Conservation (phyloP, 2,113 vertebrate genomes). For the Nipponia nippon region DNA sequence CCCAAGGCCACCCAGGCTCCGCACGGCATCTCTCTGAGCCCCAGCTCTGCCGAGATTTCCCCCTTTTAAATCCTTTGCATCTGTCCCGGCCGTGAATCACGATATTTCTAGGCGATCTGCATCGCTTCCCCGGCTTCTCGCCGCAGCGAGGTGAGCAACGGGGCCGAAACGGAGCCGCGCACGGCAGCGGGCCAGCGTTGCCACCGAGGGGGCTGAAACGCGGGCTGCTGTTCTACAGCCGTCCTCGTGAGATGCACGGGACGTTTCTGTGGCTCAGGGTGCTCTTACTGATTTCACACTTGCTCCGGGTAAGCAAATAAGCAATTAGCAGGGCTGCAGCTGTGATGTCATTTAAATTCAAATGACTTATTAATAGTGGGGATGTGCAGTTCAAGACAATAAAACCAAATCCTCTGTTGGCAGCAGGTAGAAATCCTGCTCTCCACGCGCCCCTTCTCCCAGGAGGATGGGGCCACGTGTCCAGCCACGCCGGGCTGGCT, state of each 20-base stretch:
- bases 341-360: neutral
- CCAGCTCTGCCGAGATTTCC: neutral
- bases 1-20: neutral
- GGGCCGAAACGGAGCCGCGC: neutral
- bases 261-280: neutral
- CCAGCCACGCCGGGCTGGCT: neutral
- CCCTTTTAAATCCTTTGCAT: neutral
- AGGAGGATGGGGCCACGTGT: rapidly evolving
- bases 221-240: neutral
- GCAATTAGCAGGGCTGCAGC: slow-evolving; percentile 8
- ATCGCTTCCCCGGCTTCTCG: neutral
- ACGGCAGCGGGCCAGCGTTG: neutral
- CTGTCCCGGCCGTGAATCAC: rapidly evolving
- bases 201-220: neutral
- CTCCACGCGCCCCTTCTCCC: neutral
- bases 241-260: neutral
- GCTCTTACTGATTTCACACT: neutral
- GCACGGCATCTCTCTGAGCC: neutral
- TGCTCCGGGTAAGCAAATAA: neutral
- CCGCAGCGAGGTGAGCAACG: neutral
- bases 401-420: neutral
- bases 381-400: neutral
- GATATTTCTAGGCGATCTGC: neutral
- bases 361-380: neutral
- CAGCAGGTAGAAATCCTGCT: neutral